These are phyloP conservation scores for Castor canadensis DNA, from an alignment of 2,113 vertebrate genomes.

Conservation along the genomic window DNA sequence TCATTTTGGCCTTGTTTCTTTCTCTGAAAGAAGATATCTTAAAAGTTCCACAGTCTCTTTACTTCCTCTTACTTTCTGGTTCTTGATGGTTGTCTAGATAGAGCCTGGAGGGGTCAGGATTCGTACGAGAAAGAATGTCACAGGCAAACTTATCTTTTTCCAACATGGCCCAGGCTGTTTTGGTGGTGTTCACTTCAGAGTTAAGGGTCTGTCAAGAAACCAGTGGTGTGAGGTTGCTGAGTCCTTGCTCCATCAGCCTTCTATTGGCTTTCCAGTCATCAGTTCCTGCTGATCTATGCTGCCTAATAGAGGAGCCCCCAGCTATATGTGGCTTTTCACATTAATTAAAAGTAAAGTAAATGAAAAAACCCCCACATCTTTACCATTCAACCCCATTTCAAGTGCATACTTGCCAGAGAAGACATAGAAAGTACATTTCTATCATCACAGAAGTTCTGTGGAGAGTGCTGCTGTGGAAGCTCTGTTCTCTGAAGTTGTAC, in stretches of 20 bases:
- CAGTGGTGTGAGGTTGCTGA: neutral
- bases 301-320: neutral
- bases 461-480: neutral
- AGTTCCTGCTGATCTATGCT: neutral
- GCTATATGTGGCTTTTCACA: neutral
- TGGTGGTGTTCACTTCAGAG: neutral
- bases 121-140: neutral
- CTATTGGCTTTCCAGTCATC: neutral
- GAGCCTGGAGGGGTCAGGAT: neutral
- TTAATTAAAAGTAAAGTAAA: slow-evolving; percentile 11
- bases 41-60: neutral
- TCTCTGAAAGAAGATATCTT: neutral
- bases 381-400: neutral
- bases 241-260: neutral
- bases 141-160: neutral
- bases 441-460: neutral
- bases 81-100: neutral
- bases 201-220: neutral
- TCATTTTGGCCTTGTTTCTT: neutral
- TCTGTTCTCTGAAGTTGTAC: neutral
- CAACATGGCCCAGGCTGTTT: neutral
- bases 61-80: neutral
- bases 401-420: neutral
- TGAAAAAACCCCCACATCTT: neutral
- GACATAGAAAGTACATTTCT: neutral